Evolutionary conservation across 2,113 vertebrate genomes (phyloP), one percentile per base, ranked within the genome.

Genomic region (Camelus dromedarius): DNA sequence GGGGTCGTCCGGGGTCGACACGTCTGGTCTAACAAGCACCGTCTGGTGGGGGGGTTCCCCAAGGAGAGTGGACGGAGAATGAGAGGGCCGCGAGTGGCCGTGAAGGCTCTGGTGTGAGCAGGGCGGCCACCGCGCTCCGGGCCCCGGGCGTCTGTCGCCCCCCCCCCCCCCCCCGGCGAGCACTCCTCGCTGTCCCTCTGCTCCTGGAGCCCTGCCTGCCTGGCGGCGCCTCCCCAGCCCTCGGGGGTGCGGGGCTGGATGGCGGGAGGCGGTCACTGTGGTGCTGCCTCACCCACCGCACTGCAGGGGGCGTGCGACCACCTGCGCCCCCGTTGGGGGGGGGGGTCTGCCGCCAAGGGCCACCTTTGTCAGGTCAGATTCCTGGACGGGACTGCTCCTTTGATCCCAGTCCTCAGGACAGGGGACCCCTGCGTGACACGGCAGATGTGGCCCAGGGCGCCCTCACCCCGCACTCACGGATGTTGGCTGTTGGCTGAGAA

Each of bases 301-400:
- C 56, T 0, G 0, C 22, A 4, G 0, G 6, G 60, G 42, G 64
- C 6, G 1, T 13, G 28, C 6, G 35, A 22, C 8, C 12, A 52
- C 13, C 79, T 4, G 18, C 7, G 60, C 20, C 62, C 24, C 2
- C 10, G 2, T 70, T 52, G 77, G 62, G 32, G 42, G 32, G 42
- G 38, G 4, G 46, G 24, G 26, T 2, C 0, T 26, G 24, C 50
- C 91, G 20, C 6, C 6, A 2, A 64, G 20, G 38, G 14, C 64
- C 20, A 32, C 24, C 26, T 84, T 58, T 24, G 20, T 86, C 22
- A 20, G 22, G 6, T 64, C 5, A 20, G 67, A 69, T 56, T 75
- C 52, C 76, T 26, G 9, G 66, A 38, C 5, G 35, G 32, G 56
- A 11, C 26, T 4, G 0, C 32, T 73, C 32, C 58, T 38, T 72